Evolutionary conservation across 2,113 vertebrate species (phyloP), one percentile per base, ranked within the genome.

Genomic region (Polypterus bichir): DNA sequence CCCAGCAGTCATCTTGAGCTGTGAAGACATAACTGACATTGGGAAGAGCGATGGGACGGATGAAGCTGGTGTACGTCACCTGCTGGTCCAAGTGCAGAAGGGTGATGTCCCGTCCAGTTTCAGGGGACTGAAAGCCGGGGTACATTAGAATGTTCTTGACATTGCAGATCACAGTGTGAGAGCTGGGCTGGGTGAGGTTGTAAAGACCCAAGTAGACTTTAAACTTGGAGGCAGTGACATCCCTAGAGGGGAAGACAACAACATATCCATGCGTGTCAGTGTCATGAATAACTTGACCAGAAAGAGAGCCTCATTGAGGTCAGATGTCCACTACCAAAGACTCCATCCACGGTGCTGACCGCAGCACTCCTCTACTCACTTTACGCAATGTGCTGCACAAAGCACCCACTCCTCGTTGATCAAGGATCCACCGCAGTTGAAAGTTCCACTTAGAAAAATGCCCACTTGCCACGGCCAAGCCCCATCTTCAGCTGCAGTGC

Each of bases 351-450:
- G 58, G 58, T 7, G 4, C 9, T 8, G 2, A 9, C 4, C 5
- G 49, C 44, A n/a, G 10, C 54, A 67, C 65, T 56, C 53, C 62
- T 62, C 3, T 27, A 27, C 27, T 27, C 27, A 1, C 5, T 61
- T 61, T 46, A 67, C 54, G 52, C 65, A 67, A 11, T 67, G 65
- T 1, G 61, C 61, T 1, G 65, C 65, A 2, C 49, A 49, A 44
- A 67, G 7, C 11, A 67, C 44, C 11, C 44, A 63, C 3, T 9
- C 3, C 0, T 10, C 0, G 5, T 46, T 6, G 9, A 67, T 59
- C 44, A 67, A 5, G 5, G 65, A 49, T 1, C 9, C 61, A 5
- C 65, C 61, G n/a, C 65, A 67, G 4, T 44, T 62, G 11, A 59
- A 62, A 3, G 4, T 1, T 1, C 1, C 1, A 1, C 7, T 2